Evolutionary conservation across 2,797 vertebrate species (phyloP).

Genomic region (Anas bahamensis): DNA sequence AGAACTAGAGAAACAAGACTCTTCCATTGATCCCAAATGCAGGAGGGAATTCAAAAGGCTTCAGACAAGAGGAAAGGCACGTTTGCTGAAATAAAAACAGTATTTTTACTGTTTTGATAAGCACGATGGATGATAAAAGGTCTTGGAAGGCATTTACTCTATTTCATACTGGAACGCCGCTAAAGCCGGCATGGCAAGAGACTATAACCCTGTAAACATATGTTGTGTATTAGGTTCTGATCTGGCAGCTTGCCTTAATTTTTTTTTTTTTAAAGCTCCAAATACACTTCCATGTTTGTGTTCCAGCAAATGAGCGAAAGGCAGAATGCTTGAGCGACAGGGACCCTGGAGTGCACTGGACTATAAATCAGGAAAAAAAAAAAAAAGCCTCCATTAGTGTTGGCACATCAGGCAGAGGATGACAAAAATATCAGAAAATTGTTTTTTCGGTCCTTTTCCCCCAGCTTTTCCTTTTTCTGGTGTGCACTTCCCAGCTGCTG

Average conservation of each 20-base stretch:
- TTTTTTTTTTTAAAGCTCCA: constrained; percentile 59
- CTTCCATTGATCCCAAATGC: not conserved
- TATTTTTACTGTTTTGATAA: constrained; percentile 51
- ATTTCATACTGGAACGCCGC: constrained; percentile 40
- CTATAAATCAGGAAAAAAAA: not conserved
- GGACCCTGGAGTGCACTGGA: constrained; percentile 3
- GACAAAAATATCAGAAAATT: constrained; percentile 28
- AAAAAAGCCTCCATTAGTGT: not conserved
- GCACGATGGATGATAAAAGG: constrained; percentile 27
- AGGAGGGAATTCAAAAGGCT: constrained; percentile 9
- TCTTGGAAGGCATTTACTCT: constrained; percentile 67
- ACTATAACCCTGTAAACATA: constrained; percentile 56
- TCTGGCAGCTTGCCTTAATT: constrained; percentile 71
- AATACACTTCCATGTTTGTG: constrained; percentile 60
- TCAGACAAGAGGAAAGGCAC: constrained; percentile 43
- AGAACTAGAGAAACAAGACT: not conserved
- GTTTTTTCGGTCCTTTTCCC: not conserved
- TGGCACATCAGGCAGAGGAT: constrained; percentile 7
- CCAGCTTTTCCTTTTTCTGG: not conserved
- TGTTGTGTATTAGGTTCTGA: constrained; percentile 73
- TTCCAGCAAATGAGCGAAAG: constrained; percentile 47
- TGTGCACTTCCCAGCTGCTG: not conserved
- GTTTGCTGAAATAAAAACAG: constrained; percentile 6
- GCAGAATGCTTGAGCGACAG: not conserved
- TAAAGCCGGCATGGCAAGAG: constrained; percentile 57